These are phyloP conservation scores for Nephotettix cincticeps DNA, from an alignment of 1,140 invertebrate species.

Conservation along the genomic window DNA sequence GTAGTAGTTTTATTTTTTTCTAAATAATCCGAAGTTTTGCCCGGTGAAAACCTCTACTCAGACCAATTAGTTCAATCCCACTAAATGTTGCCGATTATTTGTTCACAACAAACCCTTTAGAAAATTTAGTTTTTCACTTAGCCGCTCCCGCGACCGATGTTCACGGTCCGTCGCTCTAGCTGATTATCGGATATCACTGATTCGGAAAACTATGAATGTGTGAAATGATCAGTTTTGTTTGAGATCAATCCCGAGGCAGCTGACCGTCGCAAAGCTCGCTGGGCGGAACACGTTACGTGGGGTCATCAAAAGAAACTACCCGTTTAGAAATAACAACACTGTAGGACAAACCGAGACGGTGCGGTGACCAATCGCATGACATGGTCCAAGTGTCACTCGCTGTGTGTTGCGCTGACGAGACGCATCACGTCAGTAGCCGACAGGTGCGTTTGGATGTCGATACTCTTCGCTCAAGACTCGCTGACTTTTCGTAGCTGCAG, in stretches of 20 bases:
- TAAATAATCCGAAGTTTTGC: no score
- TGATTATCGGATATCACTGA: background rate
- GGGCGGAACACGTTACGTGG: background rate
- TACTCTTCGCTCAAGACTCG: no score
- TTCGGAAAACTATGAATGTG: background rate
- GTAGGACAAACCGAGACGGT: background rate
- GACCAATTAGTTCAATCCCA: no score
- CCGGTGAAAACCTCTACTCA: no score
- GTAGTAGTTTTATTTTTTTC: no score
- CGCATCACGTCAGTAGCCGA: background rate
- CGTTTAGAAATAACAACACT: background rate
- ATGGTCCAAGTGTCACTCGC: background rate
- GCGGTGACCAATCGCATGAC: background rate
- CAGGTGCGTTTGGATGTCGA: background rate
- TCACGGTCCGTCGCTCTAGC: background rate
- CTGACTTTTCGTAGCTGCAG: no score
- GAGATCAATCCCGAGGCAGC: background rate
- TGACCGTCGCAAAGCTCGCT: background rate
- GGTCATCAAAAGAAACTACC: slow-evolving; percentile 1
- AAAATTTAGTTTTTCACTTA: no score
- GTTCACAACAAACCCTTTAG: no score
- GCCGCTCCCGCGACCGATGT: background rate
- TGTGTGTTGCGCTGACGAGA: background rate
- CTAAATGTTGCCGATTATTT: no score
- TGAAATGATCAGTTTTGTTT: background rate